Percentiles rank a stretch among this genome's conserved stretches.
These are phyloP conservation scores for Myioborus melanocephalus DNA, from an alignment of 2,797 vertebrate genomes.

Conservation along the genomic window DNA sequence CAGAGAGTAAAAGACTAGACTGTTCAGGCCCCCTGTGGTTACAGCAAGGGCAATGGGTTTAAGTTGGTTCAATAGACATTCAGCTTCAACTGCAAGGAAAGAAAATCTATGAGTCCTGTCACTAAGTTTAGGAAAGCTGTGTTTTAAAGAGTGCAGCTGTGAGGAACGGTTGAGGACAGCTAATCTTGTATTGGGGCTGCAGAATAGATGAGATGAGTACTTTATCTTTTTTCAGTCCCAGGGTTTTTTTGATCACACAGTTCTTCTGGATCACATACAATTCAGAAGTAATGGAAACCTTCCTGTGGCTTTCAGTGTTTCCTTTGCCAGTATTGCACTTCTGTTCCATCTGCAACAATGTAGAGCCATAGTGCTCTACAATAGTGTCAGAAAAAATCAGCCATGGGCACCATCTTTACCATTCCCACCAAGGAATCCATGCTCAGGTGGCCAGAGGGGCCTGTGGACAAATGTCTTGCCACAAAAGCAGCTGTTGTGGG, in stretches of 20 bases:
- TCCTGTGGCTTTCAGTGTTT: neutral
- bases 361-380: neutral
- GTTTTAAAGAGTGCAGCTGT: conserved; percentile 35
- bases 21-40: conserved; percentile 36
- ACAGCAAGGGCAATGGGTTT: conserved; percentile 45
- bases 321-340: neutral
- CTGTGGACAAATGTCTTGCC: rapidly evolving
- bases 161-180: conserved; percentile 12
- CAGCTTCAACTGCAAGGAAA: conserved; percentile 18
- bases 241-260: neutral
- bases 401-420: neutral
- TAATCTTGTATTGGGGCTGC: neutral
- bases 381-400: neutral
- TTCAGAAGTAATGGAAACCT: neutral
- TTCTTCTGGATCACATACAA: neutral
- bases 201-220: conserved; percentile 2
- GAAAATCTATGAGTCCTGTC: conserved; percentile 39
- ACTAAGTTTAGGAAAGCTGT: conserved; percentile 9
- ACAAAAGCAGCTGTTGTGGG: neutral
- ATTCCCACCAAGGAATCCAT: neutral
- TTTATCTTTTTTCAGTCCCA: neutral
- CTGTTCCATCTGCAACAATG: neutral
- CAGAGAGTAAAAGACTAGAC: conserved; percentile 36
- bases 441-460: neutral
- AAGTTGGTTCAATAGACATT: conserved; percentile 41